Percentiles rank a stretch among this genome's conserved stretches.
Evolutionary conservation across 2,113 vertebrate genomes (phyloP).

Genomic region (Gavialis gangeticus): DNA sequence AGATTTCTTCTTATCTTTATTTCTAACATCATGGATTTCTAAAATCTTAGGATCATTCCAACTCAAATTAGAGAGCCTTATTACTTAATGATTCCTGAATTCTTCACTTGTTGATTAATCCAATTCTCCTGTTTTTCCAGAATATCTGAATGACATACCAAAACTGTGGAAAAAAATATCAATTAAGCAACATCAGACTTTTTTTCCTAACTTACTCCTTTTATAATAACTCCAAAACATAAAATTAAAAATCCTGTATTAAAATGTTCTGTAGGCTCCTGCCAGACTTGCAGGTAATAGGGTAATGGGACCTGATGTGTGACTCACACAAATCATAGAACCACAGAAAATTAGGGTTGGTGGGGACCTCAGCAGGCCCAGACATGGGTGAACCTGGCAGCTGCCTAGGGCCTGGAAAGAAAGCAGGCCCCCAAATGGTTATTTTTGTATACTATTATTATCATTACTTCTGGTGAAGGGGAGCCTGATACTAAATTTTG

Average conservation of each 20-base stretch:
- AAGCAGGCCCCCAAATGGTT: no score
- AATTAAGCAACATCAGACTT: background rate
- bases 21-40: background rate
- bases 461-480: no score
- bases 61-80: background rate
- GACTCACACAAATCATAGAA: no score
- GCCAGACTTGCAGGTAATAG: no score
- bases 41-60: background rate
- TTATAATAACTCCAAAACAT: background rate
- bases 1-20: background rate
- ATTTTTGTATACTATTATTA: no score
- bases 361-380: no score
- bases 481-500: no score
- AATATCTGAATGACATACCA: background rate
- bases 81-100: background rate
- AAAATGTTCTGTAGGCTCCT: no score
- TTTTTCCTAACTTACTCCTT: accelerated
- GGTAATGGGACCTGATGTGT: no score
- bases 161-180: background rate
- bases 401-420: no score
- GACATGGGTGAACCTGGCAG: no score
- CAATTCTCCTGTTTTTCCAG: background rate
- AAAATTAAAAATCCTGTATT: accelerated
- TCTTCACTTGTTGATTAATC: background rate
- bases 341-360: no score